Evolutionary conservation across 2,888 invertebrate species (phyloP).

Genomic region (Drosophila tanythrix): DNA sequence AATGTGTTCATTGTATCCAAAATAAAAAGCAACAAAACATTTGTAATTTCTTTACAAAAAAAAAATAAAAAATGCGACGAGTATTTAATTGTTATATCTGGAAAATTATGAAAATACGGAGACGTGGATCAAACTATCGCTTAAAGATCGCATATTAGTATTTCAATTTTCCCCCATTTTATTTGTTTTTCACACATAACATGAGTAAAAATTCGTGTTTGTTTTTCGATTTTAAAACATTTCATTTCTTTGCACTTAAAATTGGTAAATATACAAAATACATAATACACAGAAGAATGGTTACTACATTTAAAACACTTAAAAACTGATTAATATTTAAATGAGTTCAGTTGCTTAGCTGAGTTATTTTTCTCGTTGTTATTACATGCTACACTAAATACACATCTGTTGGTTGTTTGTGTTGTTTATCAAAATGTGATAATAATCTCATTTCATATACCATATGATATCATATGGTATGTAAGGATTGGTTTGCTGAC

Average conservation of each 20-base stretch:
- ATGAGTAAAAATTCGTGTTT: background rate
- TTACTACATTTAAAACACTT: slow-evolving; percentile 47
- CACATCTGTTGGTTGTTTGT: background rate
- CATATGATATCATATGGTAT: slow-evolving; percentile 1
- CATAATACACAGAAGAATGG: slow-evolving; percentile 48
- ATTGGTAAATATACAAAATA: slow-evolving; percentile 62
- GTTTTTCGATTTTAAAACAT: slow-evolving; percentile 40
- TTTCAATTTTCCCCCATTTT: background rate
- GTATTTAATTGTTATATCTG: background rate
- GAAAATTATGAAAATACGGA: background rate
- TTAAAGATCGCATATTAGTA: background rate
- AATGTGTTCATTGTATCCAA: slow-evolving; percentile 58
- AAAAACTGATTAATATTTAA: slow-evolving; percentile 33
- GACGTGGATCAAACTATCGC: background rate
- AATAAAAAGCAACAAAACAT: slow-evolving; percentile 35
- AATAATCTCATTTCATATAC: slow-evolving; percentile 82
- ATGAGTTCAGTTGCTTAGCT: slow-evolving; percentile 33
- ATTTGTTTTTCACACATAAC: background rate
- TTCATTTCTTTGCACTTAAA: slow-evolving; percentile 43
- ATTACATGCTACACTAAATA: slow-evolving; percentile 1
- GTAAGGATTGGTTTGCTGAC: slow-evolving; percentile 1
- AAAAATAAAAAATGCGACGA: background rate
- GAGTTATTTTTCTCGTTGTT: slow-evolving; percentile 36
- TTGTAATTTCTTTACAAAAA: slow-evolving; percentile 67
- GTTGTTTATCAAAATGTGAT: slow-evolving; percentile 31